These are phyloP conservation scores for Epinephelus malabaricus DNA, from an alignment of 2,797 vertebrate genomes.

Conservation along the genomic window DNA sequence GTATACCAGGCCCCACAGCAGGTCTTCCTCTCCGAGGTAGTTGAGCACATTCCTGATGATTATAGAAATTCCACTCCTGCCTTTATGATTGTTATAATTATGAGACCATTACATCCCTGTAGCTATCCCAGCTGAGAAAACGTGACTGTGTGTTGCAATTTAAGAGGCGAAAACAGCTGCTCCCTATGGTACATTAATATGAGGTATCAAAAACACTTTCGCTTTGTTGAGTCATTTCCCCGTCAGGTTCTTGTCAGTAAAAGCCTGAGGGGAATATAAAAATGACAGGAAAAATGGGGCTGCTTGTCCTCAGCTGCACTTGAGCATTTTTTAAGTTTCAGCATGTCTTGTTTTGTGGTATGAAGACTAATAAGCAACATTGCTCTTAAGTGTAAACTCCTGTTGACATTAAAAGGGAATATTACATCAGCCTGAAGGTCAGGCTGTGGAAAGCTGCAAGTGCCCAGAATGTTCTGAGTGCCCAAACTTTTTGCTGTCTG, in stretches of 20 bases:
- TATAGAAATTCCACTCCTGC: constrained; percentile 62
- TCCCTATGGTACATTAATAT: constrained; percentile 36
- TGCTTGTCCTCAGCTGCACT: constrained; percentile 62
- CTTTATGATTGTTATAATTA: constrained; percentile 76
- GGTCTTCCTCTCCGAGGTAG: constrained; percentile 25
- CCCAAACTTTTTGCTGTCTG: constrained; percentile 3
- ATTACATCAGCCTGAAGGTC: constrained; percentile 8
- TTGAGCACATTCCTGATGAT: constrained; percentile 68
- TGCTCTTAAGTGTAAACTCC: background rate
- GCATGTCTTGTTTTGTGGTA: constrained; percentile 28
- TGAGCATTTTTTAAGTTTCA: constrained; percentile 37
- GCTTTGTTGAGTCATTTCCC: constrained; percentile 59
- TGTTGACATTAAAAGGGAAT: constrained; percentile 8
- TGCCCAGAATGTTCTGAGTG: constrained; percentile 20
- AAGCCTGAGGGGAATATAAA: constrained; percentile 47
- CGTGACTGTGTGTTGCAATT: constrained; percentile 36
- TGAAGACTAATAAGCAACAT: constrained; percentile 42
- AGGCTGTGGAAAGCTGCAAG: constrained; percentile 2
- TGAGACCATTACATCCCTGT: constrained; percentile 63
- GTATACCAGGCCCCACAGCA: constrained; percentile 38
- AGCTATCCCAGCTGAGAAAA: constrained; percentile 68
- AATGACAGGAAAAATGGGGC: constrained; percentile 26
- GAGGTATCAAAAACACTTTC: constrained; percentile 53
- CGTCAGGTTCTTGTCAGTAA: constrained; percentile 55
- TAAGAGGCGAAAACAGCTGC: constrained; percentile 69